Evolutionary conservation across 2,888 invertebrate species (phyloP).

Genomic region (Labia minor): DNA sequence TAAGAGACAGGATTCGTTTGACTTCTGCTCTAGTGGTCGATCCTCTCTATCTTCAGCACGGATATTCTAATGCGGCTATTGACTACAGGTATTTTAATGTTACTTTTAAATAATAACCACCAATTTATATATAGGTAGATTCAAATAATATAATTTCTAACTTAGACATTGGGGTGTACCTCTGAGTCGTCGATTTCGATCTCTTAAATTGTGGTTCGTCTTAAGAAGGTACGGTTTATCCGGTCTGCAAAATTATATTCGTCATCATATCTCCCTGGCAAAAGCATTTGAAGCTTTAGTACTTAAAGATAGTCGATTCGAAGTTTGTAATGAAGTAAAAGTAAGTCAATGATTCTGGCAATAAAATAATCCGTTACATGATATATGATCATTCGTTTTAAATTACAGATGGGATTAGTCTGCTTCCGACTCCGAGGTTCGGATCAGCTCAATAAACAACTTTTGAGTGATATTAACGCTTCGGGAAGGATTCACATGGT

Average conservation of each 20-base stretch:
- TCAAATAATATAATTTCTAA: no score
- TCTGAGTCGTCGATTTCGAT: slow-evolving; percentile 84
- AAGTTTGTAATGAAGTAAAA: slow-evolving; percentile 85
- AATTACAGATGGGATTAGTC: slow-evolving; percentile 69
- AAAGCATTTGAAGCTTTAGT: slow-evolving; percentile 79
- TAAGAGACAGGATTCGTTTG: slow-evolving; percentile 74
- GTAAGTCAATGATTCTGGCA: slow-evolving; percentile 43
- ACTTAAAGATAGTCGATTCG: slow-evolving; percentile 70
- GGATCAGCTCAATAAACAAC: slow-evolving; percentile 70
- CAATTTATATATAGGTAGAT: no score
- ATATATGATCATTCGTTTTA: background rate
- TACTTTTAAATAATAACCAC: no score
- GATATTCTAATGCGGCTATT: slow-evolving; percentile 81
- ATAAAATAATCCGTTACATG: no score
- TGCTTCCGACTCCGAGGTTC: slow-evolving; percentile 78
- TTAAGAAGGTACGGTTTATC: slow-evolving; percentile 86
- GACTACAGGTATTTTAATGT: slow-evolving; percentile 50
- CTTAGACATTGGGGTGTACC: slow-evolving; percentile 97
- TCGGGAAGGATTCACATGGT: slow-evolving; percentile 96
- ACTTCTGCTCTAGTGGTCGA: slow-evolving; percentile 96
- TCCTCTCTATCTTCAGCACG: slow-evolving; percentile 94
- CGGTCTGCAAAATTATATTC: slow-evolving; percentile 84
- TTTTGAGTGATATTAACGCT: slow-evolving; percentile 84
- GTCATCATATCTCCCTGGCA: slow-evolving; percentile 81
- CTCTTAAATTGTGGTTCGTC: slow-evolving; percentile 96